Percentiles rank a stretch among this genome's conserved stretches.
These are phyloP conservation scores for Coboldia fuscipes DNA, from an alignment of 1,140 invertebrate species.

Conservation along the genomic window DNA sequence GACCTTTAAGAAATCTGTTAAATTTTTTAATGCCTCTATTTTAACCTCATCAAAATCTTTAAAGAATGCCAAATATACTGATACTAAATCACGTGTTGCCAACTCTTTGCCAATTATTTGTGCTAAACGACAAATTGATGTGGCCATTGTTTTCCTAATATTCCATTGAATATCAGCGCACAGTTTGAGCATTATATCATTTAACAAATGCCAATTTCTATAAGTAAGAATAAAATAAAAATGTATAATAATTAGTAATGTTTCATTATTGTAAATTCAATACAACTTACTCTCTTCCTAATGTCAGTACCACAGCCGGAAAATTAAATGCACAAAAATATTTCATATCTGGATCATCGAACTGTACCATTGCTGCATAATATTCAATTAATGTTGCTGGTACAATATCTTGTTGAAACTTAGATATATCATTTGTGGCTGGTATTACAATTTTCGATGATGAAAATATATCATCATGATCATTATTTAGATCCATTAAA, in stretches of 20 bases:
- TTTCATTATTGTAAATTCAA: too few relatives aligned
- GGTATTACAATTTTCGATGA: too few relatives aligned
- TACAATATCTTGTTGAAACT: neutral
- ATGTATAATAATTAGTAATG: neutral
- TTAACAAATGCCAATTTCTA: slow-evolving; percentile 2
- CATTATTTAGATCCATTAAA: too few relatives aligned
- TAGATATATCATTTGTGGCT: too few relatives aligned
- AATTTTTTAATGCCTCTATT: slow-evolving; percentile 2
- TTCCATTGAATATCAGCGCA: slow-evolving; percentile 1
- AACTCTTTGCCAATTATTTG: slow-evolving; percentile 1
- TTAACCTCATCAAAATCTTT: slow-evolving; percentile 4
- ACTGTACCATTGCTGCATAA: slow-evolving; percentile 1
- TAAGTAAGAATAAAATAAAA: neutral
- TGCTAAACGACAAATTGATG: slow-evolving; percentile 3
- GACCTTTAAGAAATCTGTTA: slow-evolving; percentile 3
- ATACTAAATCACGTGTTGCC: slow-evolving; percentile 2
- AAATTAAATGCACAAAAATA: slow-evolving; percentile 3
- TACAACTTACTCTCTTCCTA: slow-evolving; percentile 1
- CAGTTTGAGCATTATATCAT: neutral
- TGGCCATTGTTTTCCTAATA: slow-evolving; percentile 3
- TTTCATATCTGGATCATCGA: slow-evolving; percentile 1
- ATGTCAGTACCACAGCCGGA: slow-evolving; percentile 4
- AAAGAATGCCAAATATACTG: slow-evolving; percentile 3
- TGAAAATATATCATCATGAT: too few relatives aligned
- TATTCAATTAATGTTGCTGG: slow-evolving; percentile 2